Evolutionary conservation across 2,113 vertebrate species (phyloP), one percentile per base, ranked within the genome.

Genomic region (Myxocyprinus asiaticus): DNA sequence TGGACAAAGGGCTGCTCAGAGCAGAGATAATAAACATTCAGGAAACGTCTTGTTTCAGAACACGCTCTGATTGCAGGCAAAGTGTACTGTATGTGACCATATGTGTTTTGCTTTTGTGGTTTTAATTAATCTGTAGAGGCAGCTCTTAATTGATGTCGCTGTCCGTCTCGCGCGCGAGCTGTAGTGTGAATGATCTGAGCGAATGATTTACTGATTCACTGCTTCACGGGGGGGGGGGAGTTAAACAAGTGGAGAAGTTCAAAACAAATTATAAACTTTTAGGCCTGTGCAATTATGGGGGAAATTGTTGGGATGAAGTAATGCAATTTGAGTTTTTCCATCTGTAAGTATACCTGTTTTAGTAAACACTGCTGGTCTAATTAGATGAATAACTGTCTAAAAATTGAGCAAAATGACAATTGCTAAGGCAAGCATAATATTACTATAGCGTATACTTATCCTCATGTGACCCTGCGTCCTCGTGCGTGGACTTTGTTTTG

Each of bases 121-220:
- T 83, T 82, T 82, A 85, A 85, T 85, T 82, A 85, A 80, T 80
- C 77, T 77, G 71, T 58, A 72, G 81, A 80, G 69, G 78, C 84
- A 70, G 82, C 78, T 81, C 84, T 84, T 87, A 84, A 87, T 85
- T 87, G 86, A 71, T 64, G 70, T 79, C 70, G 15, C 82, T 83
- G 83, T 83, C 82, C 78, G 73, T 87, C 75, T 67, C 17, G 51
- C 78, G 78, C 80, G 77, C 80, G 59, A 17, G 79, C 75, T 78
- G 82, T 68, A 77, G 72, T 62, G 67, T 78, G 70, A 75, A 79
- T 68, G 59, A 76, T 67, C 64, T 80, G 67, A 75, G 75, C 65
- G 42, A 82, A 75, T 77, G 71, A 79, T 86, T 86, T 84, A 51
- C 82, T 82, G 83, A 83, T 71, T 84, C 77, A 71, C 62, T 76